A percentile compares a stretch with the other conserved stretches of the same genome.
Conservation (phyloP, 2,797 vertebrate genomes). For the Melanogrammus aeglefinus region DNA sequence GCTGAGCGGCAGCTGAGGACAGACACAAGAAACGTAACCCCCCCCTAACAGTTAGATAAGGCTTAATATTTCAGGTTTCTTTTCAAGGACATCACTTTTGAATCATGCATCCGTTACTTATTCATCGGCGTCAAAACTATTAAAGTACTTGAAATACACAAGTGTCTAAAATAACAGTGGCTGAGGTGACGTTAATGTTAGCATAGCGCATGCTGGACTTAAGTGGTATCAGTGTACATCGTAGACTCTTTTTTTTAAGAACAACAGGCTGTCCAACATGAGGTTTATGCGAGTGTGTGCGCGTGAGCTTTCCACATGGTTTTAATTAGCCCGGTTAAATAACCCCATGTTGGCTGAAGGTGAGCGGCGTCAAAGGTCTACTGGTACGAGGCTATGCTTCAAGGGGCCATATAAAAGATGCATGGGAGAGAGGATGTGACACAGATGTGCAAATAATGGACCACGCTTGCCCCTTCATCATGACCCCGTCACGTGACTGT, state of each 20-base stretch:
- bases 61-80: too few relatives aligned
- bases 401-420: background rate
- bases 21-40: constrained; percentile 2
- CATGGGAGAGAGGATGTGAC: background rate
- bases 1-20: background rate
- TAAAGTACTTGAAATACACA: too few relatives aligned
- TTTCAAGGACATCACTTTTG: too few relatives aligned
- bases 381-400: background rate
- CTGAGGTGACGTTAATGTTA: background rate
- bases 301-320: background rate
- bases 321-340: background rate
- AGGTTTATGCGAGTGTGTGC: background rate
- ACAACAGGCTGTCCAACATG: background rate
- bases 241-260: background rate
- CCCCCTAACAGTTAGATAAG: background rate
- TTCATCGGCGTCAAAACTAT: too few relatives aligned
- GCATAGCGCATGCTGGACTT: background rate
- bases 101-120: background rate
- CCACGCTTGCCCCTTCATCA: background rate
- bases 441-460: background rate
- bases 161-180: background rate
- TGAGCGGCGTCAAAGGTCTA: background rate
- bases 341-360: background rate
- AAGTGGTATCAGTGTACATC: background rate
- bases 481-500: background rate